Evolutionary conservation across 2,113 vertebrate species (phyloP).

Genomic region (Atlantisia rogersi): DNA sequence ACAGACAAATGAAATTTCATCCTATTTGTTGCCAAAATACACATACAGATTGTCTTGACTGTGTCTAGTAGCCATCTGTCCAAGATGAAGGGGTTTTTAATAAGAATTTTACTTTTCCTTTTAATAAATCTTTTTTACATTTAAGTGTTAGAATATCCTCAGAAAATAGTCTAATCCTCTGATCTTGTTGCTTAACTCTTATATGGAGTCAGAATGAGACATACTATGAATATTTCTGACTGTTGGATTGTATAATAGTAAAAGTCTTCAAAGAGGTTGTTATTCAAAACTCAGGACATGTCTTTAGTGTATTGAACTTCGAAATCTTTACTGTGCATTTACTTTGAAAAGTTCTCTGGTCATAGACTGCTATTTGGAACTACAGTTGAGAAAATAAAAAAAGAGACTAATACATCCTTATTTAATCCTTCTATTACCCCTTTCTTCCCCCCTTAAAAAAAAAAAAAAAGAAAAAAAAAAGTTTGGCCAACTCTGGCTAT

Average conservation of each 20-base stretch:
- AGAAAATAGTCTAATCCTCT: background rate
- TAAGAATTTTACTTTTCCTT: background rate
- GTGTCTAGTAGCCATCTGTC: background rate
- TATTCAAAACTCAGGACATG: background rate
- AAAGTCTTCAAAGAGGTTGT: background rate
- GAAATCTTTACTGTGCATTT: background rate
- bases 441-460: background rate
- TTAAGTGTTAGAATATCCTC: background rate
- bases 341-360: background rate
- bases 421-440: background rate
- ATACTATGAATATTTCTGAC: background rate
- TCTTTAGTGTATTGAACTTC: background rate
- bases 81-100: background rate
- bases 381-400: background rate
- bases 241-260: background rate
- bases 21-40: background rate
- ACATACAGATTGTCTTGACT: background rate
- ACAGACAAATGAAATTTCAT: background rate
- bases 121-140: background rate
- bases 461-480: no score
- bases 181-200: background rate
- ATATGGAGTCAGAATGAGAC: background rate
- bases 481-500: no score
- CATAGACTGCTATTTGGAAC: background rate
- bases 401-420: background rate